Evolutionary conservation across 2,888 invertebrate genomes (phyloP), one percentile per base, ranked within the genome.

Genomic region (Petrolisthes manimaculis): DNA sequence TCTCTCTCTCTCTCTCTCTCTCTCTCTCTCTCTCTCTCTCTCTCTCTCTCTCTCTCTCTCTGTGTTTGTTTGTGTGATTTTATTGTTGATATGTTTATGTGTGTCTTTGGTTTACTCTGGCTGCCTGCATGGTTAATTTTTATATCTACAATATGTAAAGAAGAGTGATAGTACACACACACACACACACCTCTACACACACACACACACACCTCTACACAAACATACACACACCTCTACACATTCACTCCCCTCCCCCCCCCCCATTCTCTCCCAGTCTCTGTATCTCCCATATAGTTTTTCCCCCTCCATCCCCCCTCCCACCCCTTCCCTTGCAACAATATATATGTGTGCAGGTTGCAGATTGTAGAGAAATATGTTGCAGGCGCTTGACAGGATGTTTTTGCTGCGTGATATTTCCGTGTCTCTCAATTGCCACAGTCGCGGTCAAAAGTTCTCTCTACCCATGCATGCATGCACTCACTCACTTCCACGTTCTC

Each of bases 311-410:
- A 8, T 14, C 5, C n/a, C 71, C n/a, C n/a, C n/a, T 18, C 71
- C 5, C 71, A 18, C 71, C 71, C n/a, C 8, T 5, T 18, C 71
- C 71, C 71, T 18, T 71, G 71, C 71, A 71, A 71, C 71, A 71
- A 71, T 71, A 71, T 71, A 71, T 71, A 71, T 71, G 71, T 71
- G 71, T 71, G 71, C 71, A 71, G 71, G 18, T 71, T 71, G 71
- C 71, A 71, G 71, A 71, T 71, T 71, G 71, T 71, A n/a, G 71
- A 71, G 71, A 71, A 71, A 71, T 71, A 71, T 71, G 71, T 18
- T 71, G 71, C 71, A 8, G n/a, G 71, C 71, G 71, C 71, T n/a
- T n/a, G 71, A 71, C 71, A 71, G 71, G 12, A 5, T n/a, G 9
- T 71, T 71, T 71, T 71, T 71, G 71, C 71, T 18, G 5, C 5